These are phyloP conservation scores for Pipistrellus kuhlii DNA, from an alignment of 2,797 vertebrate genomes.

Conservation along the genomic window DNA sequence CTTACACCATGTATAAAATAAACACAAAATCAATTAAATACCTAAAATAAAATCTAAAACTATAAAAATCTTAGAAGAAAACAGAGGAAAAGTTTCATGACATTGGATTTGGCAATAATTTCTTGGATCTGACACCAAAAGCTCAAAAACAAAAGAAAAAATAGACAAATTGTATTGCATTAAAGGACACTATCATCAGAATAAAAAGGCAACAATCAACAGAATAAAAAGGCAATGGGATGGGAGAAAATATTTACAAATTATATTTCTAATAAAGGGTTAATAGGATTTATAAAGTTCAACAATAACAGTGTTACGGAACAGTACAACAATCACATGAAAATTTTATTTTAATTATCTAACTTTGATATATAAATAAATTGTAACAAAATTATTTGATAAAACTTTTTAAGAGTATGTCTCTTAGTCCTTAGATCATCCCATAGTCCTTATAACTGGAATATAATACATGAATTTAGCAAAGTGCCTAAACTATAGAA, in stretches of 20 bases:
- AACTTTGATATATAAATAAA: not conserved
- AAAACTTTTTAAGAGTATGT: not conserved
- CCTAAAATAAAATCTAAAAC: not conserved
- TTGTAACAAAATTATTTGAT: slow-evolving; percentile 1
- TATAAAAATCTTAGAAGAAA: not conserved
- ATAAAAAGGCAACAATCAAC: not conserved
- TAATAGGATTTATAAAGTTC: slow-evolving; percentile 23
- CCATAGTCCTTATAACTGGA: not conserved
- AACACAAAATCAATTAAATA: slow-evolving; percentile 32
- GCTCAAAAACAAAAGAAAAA: not conserved
- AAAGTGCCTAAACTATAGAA: not conserved
- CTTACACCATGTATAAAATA: not conserved
- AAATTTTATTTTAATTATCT: slow-evolving; percentile 34
- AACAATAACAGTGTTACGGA: not conserved
- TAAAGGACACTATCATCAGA: not conserved
- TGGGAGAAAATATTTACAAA: not conserved
- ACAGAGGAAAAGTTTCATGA: not conserved
- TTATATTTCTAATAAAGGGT: not conserved
- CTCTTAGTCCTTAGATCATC: not conserved
- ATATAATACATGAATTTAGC: not conserved
- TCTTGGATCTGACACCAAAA: not conserved
- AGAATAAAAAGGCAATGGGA: slow-evolving; percentile 7
- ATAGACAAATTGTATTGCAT: not conserved
- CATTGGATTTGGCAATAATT: not conserved
- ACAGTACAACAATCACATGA: not conserved